Percentiles rank a stretch among this genome's conserved stretches.
Conservation (phyloP, 2,113 vertebrate genomes). For the Bubalus kerabau region DNA sequence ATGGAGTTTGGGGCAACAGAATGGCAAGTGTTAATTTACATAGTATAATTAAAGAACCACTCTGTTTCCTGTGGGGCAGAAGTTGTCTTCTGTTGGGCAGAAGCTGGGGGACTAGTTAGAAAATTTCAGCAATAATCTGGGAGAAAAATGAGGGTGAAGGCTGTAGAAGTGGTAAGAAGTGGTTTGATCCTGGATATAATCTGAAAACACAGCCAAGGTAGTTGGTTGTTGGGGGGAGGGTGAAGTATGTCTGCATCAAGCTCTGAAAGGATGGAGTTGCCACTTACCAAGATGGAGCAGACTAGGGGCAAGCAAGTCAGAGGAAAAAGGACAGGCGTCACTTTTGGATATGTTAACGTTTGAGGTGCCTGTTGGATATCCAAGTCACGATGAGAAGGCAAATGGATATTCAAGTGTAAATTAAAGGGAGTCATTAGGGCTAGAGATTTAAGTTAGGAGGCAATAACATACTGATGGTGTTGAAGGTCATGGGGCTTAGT, state of each 20-base stretch:
- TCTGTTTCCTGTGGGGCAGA: neutral
- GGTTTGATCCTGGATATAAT: neutral
- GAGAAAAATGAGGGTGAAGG: neutral
- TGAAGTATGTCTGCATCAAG: neutral
- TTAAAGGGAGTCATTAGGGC: neutral
- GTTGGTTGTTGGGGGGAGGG: neutral
- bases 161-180: neutral
- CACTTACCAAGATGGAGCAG: neutral
- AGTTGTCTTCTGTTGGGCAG: neutral
- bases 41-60: neutral
- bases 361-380: neutral
- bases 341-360: neutral
- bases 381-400: neutral
- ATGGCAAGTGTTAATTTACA: neutral
- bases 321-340: neutral
- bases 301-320: neutral
- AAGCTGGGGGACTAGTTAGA: neutral
- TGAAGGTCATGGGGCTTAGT: neutral
- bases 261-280: neutral
- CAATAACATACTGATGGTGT: neutral
- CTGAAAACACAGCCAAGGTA: neutral
- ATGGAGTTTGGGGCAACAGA: neutral
- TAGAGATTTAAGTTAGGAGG: neutral
- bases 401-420: neutral
- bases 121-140: neutral